A percentile compares a stretch with the other conserved stretches of the same genome.
These are phyloP conservation scores for Coelopa frigida DNA, from an alignment of 1,140 invertebrate species.

Conservation along the genomic window DNA sequence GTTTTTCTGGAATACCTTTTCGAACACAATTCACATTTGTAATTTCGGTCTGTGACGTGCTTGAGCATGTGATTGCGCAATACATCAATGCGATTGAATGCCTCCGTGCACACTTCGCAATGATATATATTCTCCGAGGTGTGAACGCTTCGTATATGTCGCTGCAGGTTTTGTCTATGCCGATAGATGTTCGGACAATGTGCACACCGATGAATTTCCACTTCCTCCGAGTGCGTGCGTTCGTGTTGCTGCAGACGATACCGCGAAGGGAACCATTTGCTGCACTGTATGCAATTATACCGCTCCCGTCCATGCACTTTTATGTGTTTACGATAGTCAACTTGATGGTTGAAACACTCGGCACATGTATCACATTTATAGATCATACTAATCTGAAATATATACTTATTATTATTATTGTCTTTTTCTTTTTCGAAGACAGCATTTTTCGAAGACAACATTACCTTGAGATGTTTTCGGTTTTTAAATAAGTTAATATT, in stretches of 20 bases:
- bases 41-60: not conserved
- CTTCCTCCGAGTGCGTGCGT: not conserved
- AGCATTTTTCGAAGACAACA: not conserved
- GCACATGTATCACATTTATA: slow-evolving; percentile 1
- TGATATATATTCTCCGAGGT: not conserved
- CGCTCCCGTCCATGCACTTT: slow-evolving; percentile 4
- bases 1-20: not conserved
- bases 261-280: slow-evolving; percentile 1
- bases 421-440: not conserved
- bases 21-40: not conserved
- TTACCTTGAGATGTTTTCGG: too few species aligned
- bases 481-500: too few species aligned
- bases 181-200: slow-evolving; percentile 5
- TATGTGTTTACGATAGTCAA: slow-evolving; percentile 2
- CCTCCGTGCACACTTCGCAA: slow-evolving; percentile 3
- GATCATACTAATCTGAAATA: not conserved
- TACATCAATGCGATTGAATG: slow-evolving; percentile 2
- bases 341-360: not conserved
- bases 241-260: not conserved
- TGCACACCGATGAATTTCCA: not conserved
- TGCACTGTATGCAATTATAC: slow-evolving; percentile 6
- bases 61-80: not conserved
- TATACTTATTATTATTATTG: not conserved
- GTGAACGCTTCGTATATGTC: slow-evolving; percentile 3
- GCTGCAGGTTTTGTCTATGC: not conserved